A percentile compares a stretch with the other conserved stretches of the same genome.
Conservation (phyloP, 2,888 invertebrate species). For the Caenorhabditis sulstoni region DNA sequence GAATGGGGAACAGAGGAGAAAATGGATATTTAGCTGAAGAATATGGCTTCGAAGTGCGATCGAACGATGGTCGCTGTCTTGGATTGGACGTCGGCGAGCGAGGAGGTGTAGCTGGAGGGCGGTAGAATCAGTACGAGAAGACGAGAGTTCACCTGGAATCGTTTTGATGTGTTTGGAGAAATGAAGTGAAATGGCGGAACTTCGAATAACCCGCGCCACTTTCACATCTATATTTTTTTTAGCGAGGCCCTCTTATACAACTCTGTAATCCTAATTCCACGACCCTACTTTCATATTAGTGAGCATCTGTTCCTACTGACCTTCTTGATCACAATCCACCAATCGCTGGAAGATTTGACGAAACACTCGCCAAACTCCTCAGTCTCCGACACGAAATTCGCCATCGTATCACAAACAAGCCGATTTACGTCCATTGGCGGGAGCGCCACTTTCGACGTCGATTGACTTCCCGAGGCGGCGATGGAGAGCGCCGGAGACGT, state of each 20-base stretch:
- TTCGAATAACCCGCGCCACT: no score
- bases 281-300: no score
- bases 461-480: constrained; percentile 31
- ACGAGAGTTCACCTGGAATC: constrained; percentile 68
- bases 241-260: no score
- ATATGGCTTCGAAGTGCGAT: constrained; percentile 71
- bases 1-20: constrained; percentile 1
- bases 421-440: constrained; percentile 68
- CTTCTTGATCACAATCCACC: constrained; percentile 78
- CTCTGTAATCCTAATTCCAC: no score
- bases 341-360: constrained; percentile 75
- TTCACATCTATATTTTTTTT: no score
- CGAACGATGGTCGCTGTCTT: constrained; percentile 68
- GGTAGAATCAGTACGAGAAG: constrained; percentile 74
- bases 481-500: constrained; percentile 37
- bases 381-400: constrained; percentile 66
- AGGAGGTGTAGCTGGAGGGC: constrained; percentile 62
- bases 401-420: constrained; percentile 73
- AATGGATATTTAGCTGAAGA: constrained; percentile 59
- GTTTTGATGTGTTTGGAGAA: background rate
- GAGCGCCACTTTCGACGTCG: constrained; percentile 41
- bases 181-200: no score
- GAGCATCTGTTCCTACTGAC: no score
- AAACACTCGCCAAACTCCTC: constrained; percentile 74
- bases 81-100: constrained; percentile 71